Evolutionary conservation across 1,140 invertebrate genomes (phyloP), one percentile per base, ranked within the genome.

Genomic region (Gryllus bimaculatus): DNA sequence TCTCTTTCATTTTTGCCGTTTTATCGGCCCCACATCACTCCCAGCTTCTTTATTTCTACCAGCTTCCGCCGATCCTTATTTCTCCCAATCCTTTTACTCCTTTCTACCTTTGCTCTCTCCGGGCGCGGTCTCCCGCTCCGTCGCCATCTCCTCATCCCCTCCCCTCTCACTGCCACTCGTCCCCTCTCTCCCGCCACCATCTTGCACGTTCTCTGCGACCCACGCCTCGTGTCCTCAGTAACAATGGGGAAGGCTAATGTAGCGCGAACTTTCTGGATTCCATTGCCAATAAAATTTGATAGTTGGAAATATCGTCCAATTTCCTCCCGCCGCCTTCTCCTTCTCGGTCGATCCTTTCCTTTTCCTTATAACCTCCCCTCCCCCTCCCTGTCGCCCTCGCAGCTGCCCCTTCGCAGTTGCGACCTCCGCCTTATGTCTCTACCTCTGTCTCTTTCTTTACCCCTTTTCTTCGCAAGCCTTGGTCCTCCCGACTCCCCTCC

Each of bases 221-320:
- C 26, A 39, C 26, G 26, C 26, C 26, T 39, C 54, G 54, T 66
- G 54, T 66, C 54, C 54, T 18, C 54, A 66, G 54, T 66, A 66
- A 66, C 54, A 66, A 66, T 66, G 54, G 54, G 18, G 54, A 66
- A 66, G 54, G 10, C 54, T 66, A 66, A 66, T 66, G 54, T 66
- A 66, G 54, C 54, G 54, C 54, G 54, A 66, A 66, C 54, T 66
- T 66, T 66, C 54, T 66, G 54, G 54, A 66, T 66, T 66, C 54
- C 54, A 66, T 66, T 66, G 54, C 54, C 54, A 66, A 66, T 66
- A 66, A 66, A 66, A 66, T 66, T 66, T 66, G 54, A 66, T 66
- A 66, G 54, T 66, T 66, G 54, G 54, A 66, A 66, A 66, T 66
- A 66, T 66, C 54, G 54, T 66, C 54, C 54, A 66, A 66, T 66